Base-by-base conservation (phyloP, 2,888 invertebrate genomes). In the Ormyrus pomaceus region DNA sequence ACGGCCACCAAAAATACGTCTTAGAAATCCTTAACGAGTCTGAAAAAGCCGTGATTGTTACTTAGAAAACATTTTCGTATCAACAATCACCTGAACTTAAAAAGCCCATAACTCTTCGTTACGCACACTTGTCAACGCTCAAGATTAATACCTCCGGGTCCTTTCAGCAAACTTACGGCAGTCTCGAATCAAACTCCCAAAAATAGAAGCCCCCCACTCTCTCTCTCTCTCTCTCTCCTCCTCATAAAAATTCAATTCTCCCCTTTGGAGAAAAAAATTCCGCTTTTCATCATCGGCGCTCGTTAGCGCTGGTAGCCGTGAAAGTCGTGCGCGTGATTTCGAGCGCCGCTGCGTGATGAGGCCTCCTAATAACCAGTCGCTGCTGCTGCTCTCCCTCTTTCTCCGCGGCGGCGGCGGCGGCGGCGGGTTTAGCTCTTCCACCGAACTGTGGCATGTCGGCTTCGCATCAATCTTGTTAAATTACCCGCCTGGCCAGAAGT, bases 391-490 rank as follows among this genome's bases (percentile, higher is more conserved):
- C 75, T 66, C 51, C 46, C 80, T 66, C 80, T 10, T 45, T 51
- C 69, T 55, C 74, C 53, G 51, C n/a, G 61, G 9, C 74, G 66
- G 70, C 48, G n/a, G n/a, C n/a, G 34, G 34, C 34, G 34, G 34
- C 34, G 34, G 34, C 34, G 34, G 34, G 34, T 34, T 34, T 34
- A 34, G 34, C 34, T 34, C 34, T 4, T 79, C 84, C 84, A 79
- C 84, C 83, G 86, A 87, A 88, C 88, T 87, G 87, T 88, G 88
- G 88, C 89, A 88, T 89, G 89, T 88, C 88, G 89, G 87, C 87
- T 86, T 87, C 87, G 85, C 89, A 89, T 89, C 89, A 89, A 89
- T 89, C 89, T 89, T 89, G 88, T 89, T 89, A 89, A 89, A 89
- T 89, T 89, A 89, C 89, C 89, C 88, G 86, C 88, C 88, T 86